Evolutionary conservation across 1,140 invertebrate species (phyloP), one percentile per base, ranked within the genome.

Genomic region (Vanessa tameamea): DNA sequence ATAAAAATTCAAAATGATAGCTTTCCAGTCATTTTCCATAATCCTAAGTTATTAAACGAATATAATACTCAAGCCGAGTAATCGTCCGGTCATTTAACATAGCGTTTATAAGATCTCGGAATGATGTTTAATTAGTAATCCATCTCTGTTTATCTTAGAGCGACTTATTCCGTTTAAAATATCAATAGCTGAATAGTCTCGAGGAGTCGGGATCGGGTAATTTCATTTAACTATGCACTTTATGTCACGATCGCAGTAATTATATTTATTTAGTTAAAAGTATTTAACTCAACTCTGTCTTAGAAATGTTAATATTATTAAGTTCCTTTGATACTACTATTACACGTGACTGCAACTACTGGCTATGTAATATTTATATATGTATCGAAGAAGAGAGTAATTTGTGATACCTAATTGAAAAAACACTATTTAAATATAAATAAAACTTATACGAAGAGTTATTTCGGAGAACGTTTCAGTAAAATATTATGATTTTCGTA

Each of bases 141-240:
- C 67, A 23, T 69, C 53, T 59, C 0, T n/a, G 16, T 13, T 57
- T 8, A 57, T 57, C 53, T 57, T 23, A 57, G 53, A 43, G 53
- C 16, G 50, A 43, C 65, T n/a, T 55, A 69, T 69, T 55, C 55
- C 48, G 53, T 9, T 69, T 69, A 26, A 59, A 69, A 69, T 26
- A 69, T 69, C 67, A 59, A 69, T 69, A 59, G 53, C 14, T 69
- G 57, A 31, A 69, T 37, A 59, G 47, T 43, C 5, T 23, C 53
- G 20, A 23, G 20, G 13, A 53, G 53, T 55, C 12, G 67, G 43
- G 37, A 43, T 47, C 53, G 53, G 37, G 37, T 43, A 69, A 55
- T 57, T 69, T 47, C n/a, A 69, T 47, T 69, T 69, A 69, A 43
- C 53, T 69, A 69, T 73, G 72, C 57, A 68, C 47, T 73, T 73